Conservation (phyloP, 2,113 vertebrate species). For the Halcyon senegalensis region DNA sequence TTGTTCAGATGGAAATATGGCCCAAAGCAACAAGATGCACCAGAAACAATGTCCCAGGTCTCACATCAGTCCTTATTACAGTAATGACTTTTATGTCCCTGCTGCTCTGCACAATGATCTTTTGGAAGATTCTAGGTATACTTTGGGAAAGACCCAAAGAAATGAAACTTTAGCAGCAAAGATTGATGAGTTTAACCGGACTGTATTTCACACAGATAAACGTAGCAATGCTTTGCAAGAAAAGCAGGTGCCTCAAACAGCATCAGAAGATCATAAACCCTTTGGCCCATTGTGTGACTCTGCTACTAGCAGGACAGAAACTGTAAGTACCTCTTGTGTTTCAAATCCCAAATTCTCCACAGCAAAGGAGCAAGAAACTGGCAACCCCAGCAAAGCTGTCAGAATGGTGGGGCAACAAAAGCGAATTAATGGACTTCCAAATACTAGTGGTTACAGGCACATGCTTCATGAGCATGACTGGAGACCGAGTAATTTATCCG, state of each 20-base stretch:
- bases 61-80: slow-evolving; percentile 7
- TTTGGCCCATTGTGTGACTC: slow-evolving; percentile 17
- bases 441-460: slow-evolving; percentile 67
- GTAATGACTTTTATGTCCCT: background rate
- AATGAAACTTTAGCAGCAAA: slow-evolving; percentile 90
- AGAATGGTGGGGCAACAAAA: slow-evolving; percentile 25
- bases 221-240: slow-evolving; percentile 32
- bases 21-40: slow-evolving; percentile 64
- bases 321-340: background rate
- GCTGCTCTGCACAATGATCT: background rate
- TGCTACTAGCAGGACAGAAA: slow-evolving; percentile 9
- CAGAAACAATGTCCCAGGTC: slow-evolving; percentile 34
- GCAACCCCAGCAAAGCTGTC: slow-evolving; percentile 11
- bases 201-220: slow-evolving; percentile 91
- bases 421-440: slow-evolving; percentile 54
- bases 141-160: slow-evolving; percentile 65
- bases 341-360: slow-evolving; percentile 9
- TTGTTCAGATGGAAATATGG: slow-evolving; percentile 80
- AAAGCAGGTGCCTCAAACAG: slow-evolving; percentile 27
- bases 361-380: slow-evolving; percentile 42
- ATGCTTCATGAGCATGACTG: slow-evolving; percentile 87
- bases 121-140: slow-evolving; percentile 8
- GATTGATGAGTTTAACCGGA: slow-evolving; percentile 93
- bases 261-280: slow-evolving; percentile 51
- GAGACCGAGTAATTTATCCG: slow-evolving; percentile 89